A percentile compares a stretch with the other conserved stretches of the same genome.
Evolutionary conservation across 2,888 invertebrate species (phyloP).

Genomic region (Creontiades dilutus): DNA sequence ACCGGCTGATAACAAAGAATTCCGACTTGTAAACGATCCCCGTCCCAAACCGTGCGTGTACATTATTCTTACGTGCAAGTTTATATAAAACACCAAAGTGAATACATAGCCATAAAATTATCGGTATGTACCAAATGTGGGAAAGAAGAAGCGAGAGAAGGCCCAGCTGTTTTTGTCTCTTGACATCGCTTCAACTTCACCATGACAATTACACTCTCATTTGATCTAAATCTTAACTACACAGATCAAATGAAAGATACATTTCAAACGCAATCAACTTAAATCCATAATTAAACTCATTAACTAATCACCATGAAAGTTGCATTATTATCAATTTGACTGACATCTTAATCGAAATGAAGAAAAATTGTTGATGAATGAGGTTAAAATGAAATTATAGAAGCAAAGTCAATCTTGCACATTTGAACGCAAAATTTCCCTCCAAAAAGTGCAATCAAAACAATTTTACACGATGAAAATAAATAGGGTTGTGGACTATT

Average conservation of each 20-base stretch:
- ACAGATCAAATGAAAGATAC: neutral
- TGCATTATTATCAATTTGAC: neutral
- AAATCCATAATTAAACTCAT: neutral
- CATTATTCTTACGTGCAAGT: conserved; percentile 23
- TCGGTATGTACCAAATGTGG: conserved; percentile 14
- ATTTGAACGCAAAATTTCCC: neutral
- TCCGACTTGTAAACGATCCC: neutral
- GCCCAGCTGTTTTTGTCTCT: conserved; percentile 40
- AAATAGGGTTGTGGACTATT: neutral
- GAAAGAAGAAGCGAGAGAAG: conserved; percentile 51
- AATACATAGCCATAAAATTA: conserved; percentile 14
- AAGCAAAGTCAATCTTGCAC: neutral
- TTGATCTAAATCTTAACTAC: neutral
- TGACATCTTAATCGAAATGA: neutral
- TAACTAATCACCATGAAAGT: neutral
- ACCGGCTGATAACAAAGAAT: conserved; percentile 37
- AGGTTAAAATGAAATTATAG: neutral
- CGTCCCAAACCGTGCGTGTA: neutral
- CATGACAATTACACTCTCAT: conserved; percentile 38
- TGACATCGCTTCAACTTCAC: conserved; percentile 52
- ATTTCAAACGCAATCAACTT: neutral
- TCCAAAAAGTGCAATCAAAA: conserved; percentile 25
- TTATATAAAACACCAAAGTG: neutral
- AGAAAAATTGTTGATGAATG: neutral
- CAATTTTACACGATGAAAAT: neutral